phyloP scores from a whole-genome alignment of 2,888 invertebrate species.

The Griposia aprilina region DNA sequence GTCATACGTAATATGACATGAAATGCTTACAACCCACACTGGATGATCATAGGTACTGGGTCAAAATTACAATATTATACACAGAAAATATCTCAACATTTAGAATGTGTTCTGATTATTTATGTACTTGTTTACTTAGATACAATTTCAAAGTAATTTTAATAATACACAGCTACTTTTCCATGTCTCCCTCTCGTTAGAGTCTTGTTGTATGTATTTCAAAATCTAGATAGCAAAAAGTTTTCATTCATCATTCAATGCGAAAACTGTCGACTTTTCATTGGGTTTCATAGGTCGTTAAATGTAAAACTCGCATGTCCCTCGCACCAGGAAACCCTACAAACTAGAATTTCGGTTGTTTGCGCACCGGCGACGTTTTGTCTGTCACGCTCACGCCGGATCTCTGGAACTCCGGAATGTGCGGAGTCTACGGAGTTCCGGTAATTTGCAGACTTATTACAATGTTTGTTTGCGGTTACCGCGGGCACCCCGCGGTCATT shows the following conservation, averaged over 20 bases:
- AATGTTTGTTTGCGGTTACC: slow-evolving; percentile 50
- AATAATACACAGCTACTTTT: neutral
- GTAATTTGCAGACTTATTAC: slow-evolving; percentile 48
- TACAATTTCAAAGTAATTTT: neutral
- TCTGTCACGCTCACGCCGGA: slow-evolving; percentile 19
- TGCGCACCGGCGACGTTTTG: slow-evolving; percentile 29
- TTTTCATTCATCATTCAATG: neutral
- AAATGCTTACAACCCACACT: neutral
- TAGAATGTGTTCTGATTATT: neutral
- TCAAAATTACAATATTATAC: neutral
- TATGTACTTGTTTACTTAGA: neutral
- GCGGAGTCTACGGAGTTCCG: slow-evolving; percentile 23
- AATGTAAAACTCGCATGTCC: slow-evolving; percentile 13
- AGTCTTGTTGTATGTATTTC: neutral
- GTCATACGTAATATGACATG: neutral
- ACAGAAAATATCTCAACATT: neutral
- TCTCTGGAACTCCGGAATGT: slow-evolving; percentile 19
- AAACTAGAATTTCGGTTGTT: slow-evolving; percentile 55
- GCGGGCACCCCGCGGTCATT: slow-evolving; percentile 37
- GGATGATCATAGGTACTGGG: neutral
- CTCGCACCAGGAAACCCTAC: neutral
- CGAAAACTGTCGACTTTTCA: slow-evolving; percentile 19
- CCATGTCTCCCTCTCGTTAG: neutral
- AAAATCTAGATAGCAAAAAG: neutral
- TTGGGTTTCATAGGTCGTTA: neutral